Evolutionary conservation across 2,113 vertebrate genomes (phyloP).

Genomic region (Charina bottae): DNA sequence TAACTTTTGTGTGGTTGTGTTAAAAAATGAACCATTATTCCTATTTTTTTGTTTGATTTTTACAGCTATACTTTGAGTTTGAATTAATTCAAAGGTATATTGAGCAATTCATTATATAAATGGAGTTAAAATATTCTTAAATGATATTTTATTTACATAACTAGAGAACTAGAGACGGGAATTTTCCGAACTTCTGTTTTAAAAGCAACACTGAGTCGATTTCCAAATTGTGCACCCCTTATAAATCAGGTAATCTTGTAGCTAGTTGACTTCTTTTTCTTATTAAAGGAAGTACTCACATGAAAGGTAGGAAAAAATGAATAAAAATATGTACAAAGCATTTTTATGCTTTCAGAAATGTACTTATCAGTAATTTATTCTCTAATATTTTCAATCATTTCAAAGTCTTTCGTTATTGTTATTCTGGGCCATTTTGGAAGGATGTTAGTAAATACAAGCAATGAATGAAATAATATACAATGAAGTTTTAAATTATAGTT

Average conservation of each 20-base stretch:
- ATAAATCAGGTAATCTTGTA: slow-evolving; percentile 5
- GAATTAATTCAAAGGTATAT: background rate
- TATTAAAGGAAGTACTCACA: background rate
- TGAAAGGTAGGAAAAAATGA: background rate
- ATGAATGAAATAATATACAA: background rate
- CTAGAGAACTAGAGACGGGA: background rate
- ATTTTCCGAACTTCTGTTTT: background rate
- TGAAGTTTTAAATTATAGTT: background rate
- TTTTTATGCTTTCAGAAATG: background rate
- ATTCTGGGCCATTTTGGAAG: background rate
- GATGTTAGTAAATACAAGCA: background rate
- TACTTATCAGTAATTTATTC: background rate
- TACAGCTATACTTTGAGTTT: background rate
- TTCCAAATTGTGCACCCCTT: background rate
- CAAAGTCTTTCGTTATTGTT: background rate
- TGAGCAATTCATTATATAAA: background rate
- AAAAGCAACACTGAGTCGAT: background rate
- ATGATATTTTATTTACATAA: background rate
- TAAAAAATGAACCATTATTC: background rate
- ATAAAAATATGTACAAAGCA: background rate
- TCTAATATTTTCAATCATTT: background rate
- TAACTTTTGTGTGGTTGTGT: background rate
- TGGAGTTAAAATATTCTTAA: background rate
- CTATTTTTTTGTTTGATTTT: background rate
- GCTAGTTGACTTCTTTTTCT: background rate